Percentiles rank a stretch among this genome's conserved stretches.
These are phyloP conservation scores for Heterodera carotae DNA, from an alignment of 1,140 invertebrate genomes.

Conservation along the genomic window DNA sequence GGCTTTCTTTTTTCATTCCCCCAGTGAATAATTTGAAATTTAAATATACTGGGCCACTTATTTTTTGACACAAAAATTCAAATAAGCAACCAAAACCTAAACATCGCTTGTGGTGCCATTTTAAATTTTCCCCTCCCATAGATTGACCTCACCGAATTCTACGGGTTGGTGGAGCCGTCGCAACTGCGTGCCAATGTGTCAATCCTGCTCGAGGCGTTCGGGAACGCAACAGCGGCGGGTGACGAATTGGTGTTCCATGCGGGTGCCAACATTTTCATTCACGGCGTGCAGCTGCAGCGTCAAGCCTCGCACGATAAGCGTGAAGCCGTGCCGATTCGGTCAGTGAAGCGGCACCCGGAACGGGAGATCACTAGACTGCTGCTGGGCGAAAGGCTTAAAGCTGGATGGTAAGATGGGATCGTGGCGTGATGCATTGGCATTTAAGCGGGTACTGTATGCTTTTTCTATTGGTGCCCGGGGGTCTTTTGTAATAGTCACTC, in stretches of 20 bases:
- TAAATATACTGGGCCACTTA: too few species aligned
- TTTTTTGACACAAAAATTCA: too few species aligned
- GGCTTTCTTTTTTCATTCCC: too few species aligned
- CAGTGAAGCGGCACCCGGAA: slow-evolving; percentile 29
- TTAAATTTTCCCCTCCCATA: slow-evolving; percentile 30
- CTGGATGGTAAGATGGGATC: slow-evolving; percentile 21
- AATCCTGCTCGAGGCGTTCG: slow-evolving; percentile 61
- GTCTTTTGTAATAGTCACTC: too few species aligned
- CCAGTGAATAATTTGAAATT: too few species aligned
- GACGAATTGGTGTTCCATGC: slow-evolving; percentile 62
- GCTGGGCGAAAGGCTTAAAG: slow-evolving; percentile 17
- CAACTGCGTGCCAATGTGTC: slow-evolving; percentile 57
- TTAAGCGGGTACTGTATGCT: too few species aligned
- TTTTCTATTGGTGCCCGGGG: too few species aligned
- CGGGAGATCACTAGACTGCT: slow-evolving; percentile 16
- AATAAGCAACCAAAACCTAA: too few species aligned
- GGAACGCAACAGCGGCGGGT: slow-evolving; percentile 49
- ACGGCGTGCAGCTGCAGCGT: slow-evolving; percentile 45
- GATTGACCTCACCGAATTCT: slow-evolving; percentile 62
- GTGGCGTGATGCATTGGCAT: background rate
- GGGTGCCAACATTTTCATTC: slow-evolving; percentile 61
- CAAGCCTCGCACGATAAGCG: slow-evolving; percentile 13
- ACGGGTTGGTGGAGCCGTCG: slow-evolving; percentile 28
- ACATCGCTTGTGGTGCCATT: too few species aligned
- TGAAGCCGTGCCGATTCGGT: slow-evolving; percentile 3